Evolutionary conservation across 2,797 vertebrate genomes (phyloP).

Genomic region (Gymnoscopelus braueri): DNA sequence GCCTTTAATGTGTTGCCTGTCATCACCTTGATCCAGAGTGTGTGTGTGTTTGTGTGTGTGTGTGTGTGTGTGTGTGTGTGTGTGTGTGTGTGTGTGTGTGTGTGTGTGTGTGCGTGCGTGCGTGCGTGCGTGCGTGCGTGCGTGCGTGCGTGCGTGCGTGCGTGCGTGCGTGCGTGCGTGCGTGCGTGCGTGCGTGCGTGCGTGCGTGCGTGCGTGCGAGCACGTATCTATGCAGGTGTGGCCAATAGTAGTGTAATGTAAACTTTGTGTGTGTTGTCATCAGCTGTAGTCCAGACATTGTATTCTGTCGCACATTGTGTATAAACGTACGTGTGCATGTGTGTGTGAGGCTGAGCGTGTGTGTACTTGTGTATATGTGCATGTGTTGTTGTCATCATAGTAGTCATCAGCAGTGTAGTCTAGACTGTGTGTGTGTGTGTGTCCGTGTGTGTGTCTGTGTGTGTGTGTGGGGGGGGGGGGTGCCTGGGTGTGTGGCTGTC

Average conservation of each 20-base stretch:
- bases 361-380: conserved; percentile 9
- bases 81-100: background rate
- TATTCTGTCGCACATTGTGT: background rate
- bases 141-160: background rate
- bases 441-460: conserved; percentile 3
- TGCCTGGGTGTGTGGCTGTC: background rate
- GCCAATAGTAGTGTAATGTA: too few relatives aligned
- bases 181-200: conserved; percentile 3
- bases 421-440: conserved; percentile 36
- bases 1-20: conserved; percentile 54
- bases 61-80: conserved; percentile 1
- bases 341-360: background rate
- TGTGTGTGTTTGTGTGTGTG: conserved; percentile 1
- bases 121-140: too few relatives aligned
- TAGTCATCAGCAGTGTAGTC: conserved; percentile 42
- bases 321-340: conserved; percentile 9
- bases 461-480: background rate
- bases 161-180: conserved; percentile 9
- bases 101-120: background rate
- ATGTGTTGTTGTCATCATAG: conserved; percentile 28
- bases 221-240: too few relatives aligned
- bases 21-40: conserved; percentile 52
- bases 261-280: too few relatives aligned
- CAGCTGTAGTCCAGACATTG: too few relatives aligned
- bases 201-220: too few relatives aligned